Evolutionary conservation across 2,797 vertebrate species (phyloP), one percentile per base, ranked within the genome.

Genomic region (Mus spretus): DNA sequence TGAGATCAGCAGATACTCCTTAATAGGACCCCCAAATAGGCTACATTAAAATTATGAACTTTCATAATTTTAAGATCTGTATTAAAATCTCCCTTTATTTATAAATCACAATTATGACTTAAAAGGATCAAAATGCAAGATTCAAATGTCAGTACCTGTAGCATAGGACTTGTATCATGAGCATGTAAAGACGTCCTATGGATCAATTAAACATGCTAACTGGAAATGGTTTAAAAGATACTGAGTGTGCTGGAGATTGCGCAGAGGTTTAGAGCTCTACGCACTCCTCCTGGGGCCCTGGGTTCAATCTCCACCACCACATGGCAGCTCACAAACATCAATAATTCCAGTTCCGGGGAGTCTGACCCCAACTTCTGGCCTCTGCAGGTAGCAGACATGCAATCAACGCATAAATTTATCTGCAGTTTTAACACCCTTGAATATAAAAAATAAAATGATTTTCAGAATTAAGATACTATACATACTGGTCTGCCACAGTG

Each of bases 31-130:
- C 31, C 70, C 79, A 12, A 53, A 3, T 47, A 37, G n/a, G 75
- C 26, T 91, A 12, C 28, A n/a, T 37, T 89, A 89, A 93, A 91
- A n/a, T 95, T 26, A 65, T 22, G 34, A 77, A 82, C 79, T 90
- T 83, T 50, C 50, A 50, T 50, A 50, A 50, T 50, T 11, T 50
- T 50, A 50, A 50, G 9, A 50, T 50, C 50, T 50, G 50, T 50
- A 50, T 50, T 50, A 50, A 50, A 50, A 50, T 50, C 50, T 50
- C 50, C 50, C 50, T 50, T 50, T 50, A 8, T 50, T 50, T 50
- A 50, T 50, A 50, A 50, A 50, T 50, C 50, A 50, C 50, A 50
- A 50, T 50, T 50, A 84, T 77, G 70, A 44, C 24, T 70, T 65
- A 4, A 50, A 82, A 84, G 31, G 13, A 15, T 77, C 40, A 47